Percentiles rank a stretch among this genome's conserved stretches.
Evolutionary conservation across 2,888 invertebrate species (phyloP).

Genomic region (Plemyria rubiginata): DNA sequence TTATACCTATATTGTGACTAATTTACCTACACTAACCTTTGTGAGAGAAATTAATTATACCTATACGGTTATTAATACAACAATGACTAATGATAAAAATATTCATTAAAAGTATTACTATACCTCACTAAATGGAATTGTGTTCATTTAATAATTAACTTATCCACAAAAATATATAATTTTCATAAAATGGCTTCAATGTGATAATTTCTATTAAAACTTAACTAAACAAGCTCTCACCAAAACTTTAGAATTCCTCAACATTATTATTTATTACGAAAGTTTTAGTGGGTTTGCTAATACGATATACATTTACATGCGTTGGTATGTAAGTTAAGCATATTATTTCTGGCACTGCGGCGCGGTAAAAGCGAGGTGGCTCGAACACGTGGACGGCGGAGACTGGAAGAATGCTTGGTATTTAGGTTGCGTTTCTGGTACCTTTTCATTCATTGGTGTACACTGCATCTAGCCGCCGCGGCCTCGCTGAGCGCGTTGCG

Average conservation of each 20-base stretch:
- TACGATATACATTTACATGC: conserved; percentile 67
- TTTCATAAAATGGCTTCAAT: neutral
- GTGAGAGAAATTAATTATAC: conserved; percentile 3
- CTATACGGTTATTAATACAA: conserved; percentile 5
- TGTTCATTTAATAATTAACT: too few relatives aligned
- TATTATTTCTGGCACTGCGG: conserved; percentile 69
- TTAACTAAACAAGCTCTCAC: neutral
- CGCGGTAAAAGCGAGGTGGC: conserved; percentile 74
- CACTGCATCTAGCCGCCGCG: conserved; percentile 69
- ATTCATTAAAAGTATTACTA: neutral
- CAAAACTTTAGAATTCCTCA: neutral
- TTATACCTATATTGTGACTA: conserved; percentile 10
- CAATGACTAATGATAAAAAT: conserved; percentile 1
- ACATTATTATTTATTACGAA: conserved; percentile 45
- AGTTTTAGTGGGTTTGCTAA: conserved; percentile 59
- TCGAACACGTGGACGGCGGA: conserved; percentile 73
- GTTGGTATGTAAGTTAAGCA: conserved; percentile 71
- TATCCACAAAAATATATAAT: neutral
- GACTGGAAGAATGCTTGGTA: conserved; percentile 79
- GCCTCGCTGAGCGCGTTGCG: conserved; percentile 38
- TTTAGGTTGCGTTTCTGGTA: conserved; percentile 83
- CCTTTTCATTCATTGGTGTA: conserved; percentile 82
- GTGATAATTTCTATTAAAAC: neutral
- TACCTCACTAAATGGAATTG: too few relatives aligned
- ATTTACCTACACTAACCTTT: conserved; percentile 3